Evolutionary conservation across 1,140 invertebrate species (phyloP), one percentile per base, ranked within the genome.

Genomic region (Drosophila albomicans): DNA sequence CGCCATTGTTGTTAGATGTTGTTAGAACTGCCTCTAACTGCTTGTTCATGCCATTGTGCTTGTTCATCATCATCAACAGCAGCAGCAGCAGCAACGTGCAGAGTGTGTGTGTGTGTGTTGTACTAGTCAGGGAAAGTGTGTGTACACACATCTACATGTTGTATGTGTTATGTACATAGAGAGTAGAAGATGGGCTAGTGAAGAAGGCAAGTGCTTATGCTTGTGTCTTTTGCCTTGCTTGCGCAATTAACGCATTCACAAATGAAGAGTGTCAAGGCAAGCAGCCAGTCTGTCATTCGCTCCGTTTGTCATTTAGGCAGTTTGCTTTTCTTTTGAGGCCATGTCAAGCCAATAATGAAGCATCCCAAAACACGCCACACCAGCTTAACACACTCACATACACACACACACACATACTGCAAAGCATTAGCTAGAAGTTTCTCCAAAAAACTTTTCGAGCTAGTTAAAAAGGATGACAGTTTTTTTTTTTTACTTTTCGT

Each of bases 221-320:
- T 51, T 69, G 49, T 65, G 61, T 76, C 78, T 77, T 69, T 73
- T 59, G 64, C 63, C 74, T 82, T 73, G 65, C 73, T 64, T 65
- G 70, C 84, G 78, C 85, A 89, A 89, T 89, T 89, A 89, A 89
- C 85, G 85, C 81, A 89, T 89, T 89, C 81, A 89, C 75, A 89
- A 89, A 89, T 89, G 85, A 89, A 89, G 85, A 89, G 85, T 89
- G 85, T 89, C 85, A 89, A 89, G 85, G 85, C 78, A 56, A 75
- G 46, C 76, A 64, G 64, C 25, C 71, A 56, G 78, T 56, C 78
- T 78, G 78, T 78, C 78, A 72, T 59, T 72, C 64, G 52, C 64
- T 74, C 49, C 35, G 64, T 59, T 62, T 49, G 63, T 69, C 81
- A 67, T 64, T 71, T 69, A 56, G 75, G 63, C 78, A 78, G 54